Evolutionary conservation across 1,140 invertebrate genomes (phyloP).

Genomic region (Formica exsecta): DNA sequence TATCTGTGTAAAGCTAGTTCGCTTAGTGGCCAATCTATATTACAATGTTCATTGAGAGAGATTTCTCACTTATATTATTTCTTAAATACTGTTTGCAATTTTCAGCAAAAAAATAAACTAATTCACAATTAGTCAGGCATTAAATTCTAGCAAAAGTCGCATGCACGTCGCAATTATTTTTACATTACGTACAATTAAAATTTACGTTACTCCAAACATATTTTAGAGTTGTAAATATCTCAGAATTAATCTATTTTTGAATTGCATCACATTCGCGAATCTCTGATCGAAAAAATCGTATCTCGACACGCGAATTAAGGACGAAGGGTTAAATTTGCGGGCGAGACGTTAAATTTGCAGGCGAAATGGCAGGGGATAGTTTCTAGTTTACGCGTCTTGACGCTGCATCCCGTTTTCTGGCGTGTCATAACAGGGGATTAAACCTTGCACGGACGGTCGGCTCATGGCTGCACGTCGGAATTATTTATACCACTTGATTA

Average conservation of each 20-base stretch:
- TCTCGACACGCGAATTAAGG: not conserved
- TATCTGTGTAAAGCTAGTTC: conserved; percentile 49
- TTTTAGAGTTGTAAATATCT: too few relatives aligned
- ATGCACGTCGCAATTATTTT: not conserved
- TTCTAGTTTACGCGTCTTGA: conserved; percentile 12
- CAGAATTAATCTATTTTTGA: not conserved
- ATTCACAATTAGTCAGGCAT: not conserved
- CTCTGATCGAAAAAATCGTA: not conserved
- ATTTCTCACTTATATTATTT: conserved; percentile 7
- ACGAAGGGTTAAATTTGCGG: not conserved
- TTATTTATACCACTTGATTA: conserved; percentile 85
- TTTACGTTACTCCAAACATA: conserved; percentile 15
- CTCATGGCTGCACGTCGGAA: conserved; percentile 82
- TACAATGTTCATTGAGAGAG: not conserved
- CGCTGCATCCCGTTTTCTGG: conserved; percentile 73
- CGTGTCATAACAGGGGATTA: conserved; percentile 82
- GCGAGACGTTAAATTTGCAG: not conserved
- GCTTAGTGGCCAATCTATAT: conserved; percentile 25
- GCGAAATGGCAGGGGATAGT: not conserved
- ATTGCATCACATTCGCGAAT: not conserved
- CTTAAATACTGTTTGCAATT: conserved; percentile 27
- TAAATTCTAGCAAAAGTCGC: not conserved
- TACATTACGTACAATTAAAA: not conserved
- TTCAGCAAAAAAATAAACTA: not conserved
- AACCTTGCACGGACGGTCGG: conserved; percentile 71